A percentile compares a stretch with the other conserved stretches of the same genome.
Conservation (phyloP, 2,113 vertebrate species). For the Anguilla rostrata region DNA sequence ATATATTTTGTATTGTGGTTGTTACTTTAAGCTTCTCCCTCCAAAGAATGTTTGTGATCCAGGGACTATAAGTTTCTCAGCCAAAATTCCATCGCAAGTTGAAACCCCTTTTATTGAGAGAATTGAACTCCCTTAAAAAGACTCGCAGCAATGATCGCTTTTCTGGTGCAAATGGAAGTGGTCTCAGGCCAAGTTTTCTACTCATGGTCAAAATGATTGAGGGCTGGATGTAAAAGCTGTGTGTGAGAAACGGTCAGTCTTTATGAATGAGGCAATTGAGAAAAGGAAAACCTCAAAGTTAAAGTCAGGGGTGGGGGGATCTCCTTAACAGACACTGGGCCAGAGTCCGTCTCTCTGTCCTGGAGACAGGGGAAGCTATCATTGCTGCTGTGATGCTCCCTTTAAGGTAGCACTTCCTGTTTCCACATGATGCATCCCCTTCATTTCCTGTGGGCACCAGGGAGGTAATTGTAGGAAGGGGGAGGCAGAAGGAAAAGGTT, state of each 20-base stretch:
- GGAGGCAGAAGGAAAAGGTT: neutral
- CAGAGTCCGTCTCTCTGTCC: neutral
- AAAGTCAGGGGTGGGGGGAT: neutral
- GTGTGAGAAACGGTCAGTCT: neutral
- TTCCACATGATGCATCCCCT: neutral
- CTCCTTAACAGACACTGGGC: neutral
- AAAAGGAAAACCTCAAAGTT: neutral
- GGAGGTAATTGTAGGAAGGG: neutral
- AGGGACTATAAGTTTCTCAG: neutral
- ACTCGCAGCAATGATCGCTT: neutral
- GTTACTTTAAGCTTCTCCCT: neutral
- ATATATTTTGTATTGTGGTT: neutral
- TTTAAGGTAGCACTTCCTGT: neutral
- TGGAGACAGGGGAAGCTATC: neutral
- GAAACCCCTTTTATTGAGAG: neutral
- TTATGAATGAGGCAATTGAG: neutral
- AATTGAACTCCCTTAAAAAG: neutral
- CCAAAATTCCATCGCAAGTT: neutral
- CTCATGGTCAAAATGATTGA: neutral
- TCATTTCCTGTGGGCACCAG: neutral
- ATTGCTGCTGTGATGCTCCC: neutral
- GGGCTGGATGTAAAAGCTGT: neutral
- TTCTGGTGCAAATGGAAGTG: slow-evolving; percentile 1
- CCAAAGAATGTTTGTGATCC: neutral
- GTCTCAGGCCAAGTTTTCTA: neutral